Conservation (phyloP, 2,113 vertebrate genomes). For the Ochotona curzoniae region DNA sequence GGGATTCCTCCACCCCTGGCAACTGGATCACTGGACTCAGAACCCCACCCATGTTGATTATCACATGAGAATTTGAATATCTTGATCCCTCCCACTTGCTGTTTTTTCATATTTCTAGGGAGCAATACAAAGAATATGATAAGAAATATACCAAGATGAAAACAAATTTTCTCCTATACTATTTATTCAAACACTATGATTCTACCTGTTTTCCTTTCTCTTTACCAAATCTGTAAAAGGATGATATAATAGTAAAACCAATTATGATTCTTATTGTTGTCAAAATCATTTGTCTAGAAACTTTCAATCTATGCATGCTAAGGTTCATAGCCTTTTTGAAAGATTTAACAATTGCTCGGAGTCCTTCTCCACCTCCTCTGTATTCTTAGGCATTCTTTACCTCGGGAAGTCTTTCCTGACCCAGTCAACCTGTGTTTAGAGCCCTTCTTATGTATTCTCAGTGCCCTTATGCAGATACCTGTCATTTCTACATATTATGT, state of each 20-base stretch:
- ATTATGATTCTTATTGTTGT: background rate
- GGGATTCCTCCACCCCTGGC: too few relatives aligned
- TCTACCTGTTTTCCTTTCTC: background rate
- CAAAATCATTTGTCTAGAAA: background rate
- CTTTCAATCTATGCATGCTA: background rate
- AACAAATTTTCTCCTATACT: background rate
- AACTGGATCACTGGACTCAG: too few relatives aligned
- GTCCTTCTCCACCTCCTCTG: background rate
- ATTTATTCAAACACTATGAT: background rate
- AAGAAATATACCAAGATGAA: background rate
- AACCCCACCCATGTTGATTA: too few relatives aligned
- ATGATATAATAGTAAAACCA: conserved; percentile 10
- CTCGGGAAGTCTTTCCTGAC: background rate
- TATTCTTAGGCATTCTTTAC: background rate
- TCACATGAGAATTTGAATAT: background rate
- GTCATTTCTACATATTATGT: background rate
- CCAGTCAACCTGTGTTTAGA: background rate
- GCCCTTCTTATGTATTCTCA: background rate
- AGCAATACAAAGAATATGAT: background rate
- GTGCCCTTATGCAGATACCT: background rate
- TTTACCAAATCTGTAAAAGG: background rate
- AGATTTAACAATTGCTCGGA: background rate
- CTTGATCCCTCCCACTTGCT: background rate
- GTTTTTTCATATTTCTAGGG: background rate
- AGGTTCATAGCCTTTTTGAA: background rate